phyloP scores from a whole-genome alignment of 2,797 vertebrate species.

The Pelodytes ibericus region DNA sequence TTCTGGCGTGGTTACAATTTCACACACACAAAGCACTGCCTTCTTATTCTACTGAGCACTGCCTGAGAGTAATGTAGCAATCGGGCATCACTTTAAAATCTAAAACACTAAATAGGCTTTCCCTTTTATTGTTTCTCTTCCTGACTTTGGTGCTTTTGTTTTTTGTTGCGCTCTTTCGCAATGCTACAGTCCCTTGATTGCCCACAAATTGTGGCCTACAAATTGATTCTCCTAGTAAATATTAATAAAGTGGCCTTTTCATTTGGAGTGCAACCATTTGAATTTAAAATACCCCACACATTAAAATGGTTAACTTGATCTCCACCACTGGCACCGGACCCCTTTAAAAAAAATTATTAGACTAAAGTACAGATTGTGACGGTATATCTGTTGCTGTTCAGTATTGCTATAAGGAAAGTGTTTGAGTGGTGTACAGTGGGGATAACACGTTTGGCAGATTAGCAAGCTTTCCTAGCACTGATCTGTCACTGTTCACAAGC shows the following conservation, averaged over 20 bases:
- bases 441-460: no score
- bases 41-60: constrained; percentile 16
- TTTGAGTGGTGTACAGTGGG: no score
- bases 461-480: background rate
- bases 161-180: background rate
- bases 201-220: background rate
- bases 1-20: background rate
- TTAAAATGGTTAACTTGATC: background rate
- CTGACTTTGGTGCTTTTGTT: background rate
- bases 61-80: background rate
- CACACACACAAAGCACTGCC: background rate
- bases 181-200: background rate
- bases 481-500: background rate
- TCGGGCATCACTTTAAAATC: constrained; percentile 2
- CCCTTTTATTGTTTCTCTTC: background rate
- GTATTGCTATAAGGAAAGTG: background rate
- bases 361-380: background rate
- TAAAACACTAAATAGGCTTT: constrained; percentile 44
- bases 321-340: background rate
- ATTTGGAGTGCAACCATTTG: background rate
- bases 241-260: constrained; percentile 21
- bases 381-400: background rate
- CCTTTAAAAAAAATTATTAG: background rate
- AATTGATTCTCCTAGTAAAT: background rate
- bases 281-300: constrained; percentile 14